Conservation (phyloP, 1,140 invertebrate genomes). For the Stegodyphus mimosarum region DNA sequence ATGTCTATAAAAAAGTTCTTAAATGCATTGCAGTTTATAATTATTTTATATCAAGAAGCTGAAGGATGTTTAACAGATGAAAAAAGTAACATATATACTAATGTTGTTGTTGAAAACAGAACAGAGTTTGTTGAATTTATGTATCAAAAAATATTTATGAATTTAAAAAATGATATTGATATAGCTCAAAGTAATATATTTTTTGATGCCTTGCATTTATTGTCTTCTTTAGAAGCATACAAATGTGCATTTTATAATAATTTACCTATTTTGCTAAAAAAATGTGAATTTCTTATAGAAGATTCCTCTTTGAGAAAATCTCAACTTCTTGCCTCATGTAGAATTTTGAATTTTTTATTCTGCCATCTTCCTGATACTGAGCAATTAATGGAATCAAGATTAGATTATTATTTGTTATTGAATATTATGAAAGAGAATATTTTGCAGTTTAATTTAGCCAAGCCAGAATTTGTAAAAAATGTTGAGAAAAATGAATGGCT, state of each 20-base stretch:
- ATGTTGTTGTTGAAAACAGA: not conserved
- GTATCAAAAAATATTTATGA: conserved; percentile 7
- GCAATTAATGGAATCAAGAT: not conserved
- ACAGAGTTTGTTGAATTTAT: conserved; percentile 30
- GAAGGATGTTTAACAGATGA: conserved; percentile 4
- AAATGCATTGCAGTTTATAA: conserved; percentile 16
- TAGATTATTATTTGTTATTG: not conserved
- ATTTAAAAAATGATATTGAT: not conserved
- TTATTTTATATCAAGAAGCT: conserved; percentile 16
- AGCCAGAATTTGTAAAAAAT: not conserved
- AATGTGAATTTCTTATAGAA: conserved; percentile 6
- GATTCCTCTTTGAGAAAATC: not conserved
- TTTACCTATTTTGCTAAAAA: conserved; percentile 1
- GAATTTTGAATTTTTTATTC: not conserved
- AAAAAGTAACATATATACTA: not conserved
- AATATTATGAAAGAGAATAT: conserved; percentile 4
- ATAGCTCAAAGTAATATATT: conserved; percentile 18
- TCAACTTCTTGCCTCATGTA: conserved; percentile 21
- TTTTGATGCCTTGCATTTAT: not conserved
- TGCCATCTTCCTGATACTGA: not conserved
- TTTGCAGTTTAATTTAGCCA: conserved; percentile 1
- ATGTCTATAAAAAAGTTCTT: conserved; percentile 24
- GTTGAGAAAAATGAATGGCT: not conserved
- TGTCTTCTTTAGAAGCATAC: not conserved
- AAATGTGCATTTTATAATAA: too few relatives aligned